Percentiles rank a stretch among this genome's conserved stretches.
Conservation (phyloP, 2,888 invertebrate genomes). For the Malthinus flaveolus region DNA sequence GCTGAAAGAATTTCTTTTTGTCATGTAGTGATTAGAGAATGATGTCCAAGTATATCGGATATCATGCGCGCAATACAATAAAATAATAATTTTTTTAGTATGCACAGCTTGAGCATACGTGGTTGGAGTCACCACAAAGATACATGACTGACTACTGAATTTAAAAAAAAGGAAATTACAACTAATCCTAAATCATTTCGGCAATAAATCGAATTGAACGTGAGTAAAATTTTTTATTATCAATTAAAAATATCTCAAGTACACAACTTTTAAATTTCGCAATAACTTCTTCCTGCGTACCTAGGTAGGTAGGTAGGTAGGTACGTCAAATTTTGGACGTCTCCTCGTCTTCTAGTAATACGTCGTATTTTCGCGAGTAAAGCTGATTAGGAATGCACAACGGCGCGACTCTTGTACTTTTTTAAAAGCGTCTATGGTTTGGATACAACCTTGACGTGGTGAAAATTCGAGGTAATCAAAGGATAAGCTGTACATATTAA, state of each 20-base stretch:
- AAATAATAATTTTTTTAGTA: too few species aligned
- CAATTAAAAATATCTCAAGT: conserved; percentile 10
- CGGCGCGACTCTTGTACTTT: conserved; percentile 26
- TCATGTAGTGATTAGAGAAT: too few species aligned
- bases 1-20: too few species aligned
- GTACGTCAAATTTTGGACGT: neutral
- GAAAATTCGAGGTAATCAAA: conserved; percentile 38
- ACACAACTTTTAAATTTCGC: conserved; percentile 10
- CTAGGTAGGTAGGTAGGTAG: too few species aligned
- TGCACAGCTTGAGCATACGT: too few species aligned
- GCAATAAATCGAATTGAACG: conserved; percentile 22
- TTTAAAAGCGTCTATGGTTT: conserved; percentile 30
- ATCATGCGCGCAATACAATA: too few species aligned
- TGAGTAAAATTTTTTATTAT: conserved; percentile 20
- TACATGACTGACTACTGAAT: conserved; percentile 29
- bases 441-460: conserved; percentile 36
- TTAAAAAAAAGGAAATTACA: conserved; percentile 25
- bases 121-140: conserved; percentile 11
- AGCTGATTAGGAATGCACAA: conserved; percentile 35
- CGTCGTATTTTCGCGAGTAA: conserved; percentile 16
- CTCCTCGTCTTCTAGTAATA: conserved; percentile 10
- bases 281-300: neutral
- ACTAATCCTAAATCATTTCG: conserved; percentile 28
- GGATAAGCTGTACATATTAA: conserved; percentile 40
- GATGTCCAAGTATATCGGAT: too few species aligned